phyloP scores from a whole-genome alignment of 2,888 invertebrate species.

The Clunio marinus region DNA sequence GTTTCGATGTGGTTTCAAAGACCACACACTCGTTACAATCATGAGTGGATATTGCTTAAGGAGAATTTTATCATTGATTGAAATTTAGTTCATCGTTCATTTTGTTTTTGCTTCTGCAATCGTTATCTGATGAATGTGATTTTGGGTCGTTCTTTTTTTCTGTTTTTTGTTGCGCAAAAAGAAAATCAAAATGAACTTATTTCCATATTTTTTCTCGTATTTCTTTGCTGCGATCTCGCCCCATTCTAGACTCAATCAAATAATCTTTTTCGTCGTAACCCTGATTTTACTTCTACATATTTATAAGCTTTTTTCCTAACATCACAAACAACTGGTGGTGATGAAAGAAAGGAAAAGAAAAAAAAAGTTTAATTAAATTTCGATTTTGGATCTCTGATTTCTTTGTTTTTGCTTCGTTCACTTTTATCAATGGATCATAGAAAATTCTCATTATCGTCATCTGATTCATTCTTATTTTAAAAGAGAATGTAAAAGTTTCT shows the following conservation, averaged over 20 bases:
- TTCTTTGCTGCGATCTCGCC: no score
- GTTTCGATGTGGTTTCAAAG: background rate
- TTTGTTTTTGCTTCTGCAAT: background rate
- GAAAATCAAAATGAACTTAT: background rate
- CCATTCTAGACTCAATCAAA: background rate
- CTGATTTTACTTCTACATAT: no score
- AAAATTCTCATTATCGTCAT: background rate
- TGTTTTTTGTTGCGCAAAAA: no score
- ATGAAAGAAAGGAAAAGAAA: background rate
- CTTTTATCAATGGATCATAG: background rate
- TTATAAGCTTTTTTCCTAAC: background rate
- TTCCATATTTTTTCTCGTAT: constrained; percentile 1
- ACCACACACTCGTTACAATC: background rate
- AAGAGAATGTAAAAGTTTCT: constrained; percentile 1
- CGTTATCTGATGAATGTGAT: background rate
- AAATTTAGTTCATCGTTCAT: background rate
- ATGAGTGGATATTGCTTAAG: no score
- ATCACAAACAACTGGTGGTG: background rate
- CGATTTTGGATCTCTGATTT: background rate
- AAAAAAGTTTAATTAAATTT: constrained; percentile 26
- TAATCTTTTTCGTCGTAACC: background rate
- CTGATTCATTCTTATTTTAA: background rate
- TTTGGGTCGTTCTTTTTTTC: background rate
- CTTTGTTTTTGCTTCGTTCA: background rate
- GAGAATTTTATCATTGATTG: background rate